Conservation (phyloP, 2,888 invertebrate genomes). For the Acleris laterana region DNA sequence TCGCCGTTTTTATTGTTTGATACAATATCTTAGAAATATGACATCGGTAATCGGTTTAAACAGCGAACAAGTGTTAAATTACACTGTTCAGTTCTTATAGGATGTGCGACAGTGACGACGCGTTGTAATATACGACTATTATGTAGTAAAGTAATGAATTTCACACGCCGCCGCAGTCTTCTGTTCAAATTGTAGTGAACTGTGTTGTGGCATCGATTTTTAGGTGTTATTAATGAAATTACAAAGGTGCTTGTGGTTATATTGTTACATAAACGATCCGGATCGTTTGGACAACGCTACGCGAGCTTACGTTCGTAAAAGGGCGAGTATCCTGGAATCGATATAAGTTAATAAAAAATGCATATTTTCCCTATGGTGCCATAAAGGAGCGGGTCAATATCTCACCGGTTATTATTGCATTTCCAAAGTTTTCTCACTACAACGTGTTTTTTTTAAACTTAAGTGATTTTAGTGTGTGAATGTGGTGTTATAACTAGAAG, state of each 20-base stretch:
- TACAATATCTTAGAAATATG: slow-evolving; percentile 72
- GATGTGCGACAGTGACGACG: slow-evolving; percentile 44
- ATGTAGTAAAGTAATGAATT: slow-evolving; percentile 76
- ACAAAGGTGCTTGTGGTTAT: slow-evolving; percentile 77
- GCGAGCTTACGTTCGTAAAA: slow-evolving; percentile 47
- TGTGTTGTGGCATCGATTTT: slow-evolving; percentile 81
- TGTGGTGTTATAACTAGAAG: slow-evolving; percentile 55
- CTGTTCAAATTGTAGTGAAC: slow-evolving; percentile 78
- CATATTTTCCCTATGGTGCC: slow-evolving; percentile 78
- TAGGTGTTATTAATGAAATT: slow-evolving; percentile 84
- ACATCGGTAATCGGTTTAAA: slow-evolving; percentile 61
- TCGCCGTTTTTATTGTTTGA: slow-evolving; percentile 65
- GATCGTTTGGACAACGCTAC: slow-evolving; percentile 56
- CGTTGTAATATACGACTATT: slow-evolving; percentile 50
- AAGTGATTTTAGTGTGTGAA: slow-evolving; percentile 56
- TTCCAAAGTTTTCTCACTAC: slow-evolving; percentile 56
- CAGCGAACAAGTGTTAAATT: slow-evolving; percentile 47
- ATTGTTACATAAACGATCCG: slow-evolving; percentile 64
- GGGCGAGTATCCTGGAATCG: slow-evolving; percentile 64
- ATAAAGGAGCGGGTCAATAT: slow-evolving; percentile 70
- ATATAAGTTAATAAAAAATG: slow-evolving; percentile 81
- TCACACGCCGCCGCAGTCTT: slow-evolving; percentile 75
- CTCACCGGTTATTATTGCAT: slow-evolving; percentile 54
- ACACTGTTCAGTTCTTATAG: slow-evolving; percentile 48
- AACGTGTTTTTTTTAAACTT: slow-evolving; percentile 46